A percentile compares a stretch with the other conserved stretches of the same genome.
These are phyloP conservation scores for Neodon shergylaensis DNA, from an alignment of 2,113 vertebrate genomes.

Conservation along the genomic window DNA sequence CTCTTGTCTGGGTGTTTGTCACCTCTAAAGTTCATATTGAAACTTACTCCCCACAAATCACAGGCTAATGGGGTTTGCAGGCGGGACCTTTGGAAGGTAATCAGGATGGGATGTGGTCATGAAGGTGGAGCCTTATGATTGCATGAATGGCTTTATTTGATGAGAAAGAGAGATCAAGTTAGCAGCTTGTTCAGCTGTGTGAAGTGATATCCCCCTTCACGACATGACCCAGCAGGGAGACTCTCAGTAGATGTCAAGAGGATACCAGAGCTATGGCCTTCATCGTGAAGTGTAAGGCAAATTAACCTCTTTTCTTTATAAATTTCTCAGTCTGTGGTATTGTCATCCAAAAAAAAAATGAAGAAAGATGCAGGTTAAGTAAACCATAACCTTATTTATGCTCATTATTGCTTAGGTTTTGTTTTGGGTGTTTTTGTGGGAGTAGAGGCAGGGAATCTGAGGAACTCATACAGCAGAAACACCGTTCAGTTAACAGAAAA, in stretches of 20 bases:
- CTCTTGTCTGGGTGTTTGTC: neutral
- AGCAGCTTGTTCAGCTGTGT: neutral
- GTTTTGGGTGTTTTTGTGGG: neutral
- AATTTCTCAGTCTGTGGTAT: neutral
- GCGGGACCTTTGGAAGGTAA: neutral
- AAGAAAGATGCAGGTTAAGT: neutral
- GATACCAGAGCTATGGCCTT: neutral
- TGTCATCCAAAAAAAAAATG: neutral
- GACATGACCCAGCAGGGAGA: neutral
- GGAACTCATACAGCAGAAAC: neutral
- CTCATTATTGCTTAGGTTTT: neutral
- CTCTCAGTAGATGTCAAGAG: neutral
- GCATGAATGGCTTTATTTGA: neutral
- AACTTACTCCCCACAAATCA: neutral
- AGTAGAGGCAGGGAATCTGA: neutral
- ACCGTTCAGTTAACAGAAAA: neutral
- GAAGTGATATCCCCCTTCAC: neutral
- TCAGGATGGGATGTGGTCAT: neutral
- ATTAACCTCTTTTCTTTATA: neutral
- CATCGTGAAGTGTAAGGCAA: neutral
- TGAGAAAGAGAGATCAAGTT: neutral
- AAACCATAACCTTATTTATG: neutral
- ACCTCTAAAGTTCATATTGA: neutral
- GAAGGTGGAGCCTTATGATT: neutral
- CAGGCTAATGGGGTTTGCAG: neutral